Evolutionary conservation across 2,797 vertebrate genomes (phyloP), one percentile per base, ranked within the genome.

Genomic region (Syndactyla subalaris): DNA sequence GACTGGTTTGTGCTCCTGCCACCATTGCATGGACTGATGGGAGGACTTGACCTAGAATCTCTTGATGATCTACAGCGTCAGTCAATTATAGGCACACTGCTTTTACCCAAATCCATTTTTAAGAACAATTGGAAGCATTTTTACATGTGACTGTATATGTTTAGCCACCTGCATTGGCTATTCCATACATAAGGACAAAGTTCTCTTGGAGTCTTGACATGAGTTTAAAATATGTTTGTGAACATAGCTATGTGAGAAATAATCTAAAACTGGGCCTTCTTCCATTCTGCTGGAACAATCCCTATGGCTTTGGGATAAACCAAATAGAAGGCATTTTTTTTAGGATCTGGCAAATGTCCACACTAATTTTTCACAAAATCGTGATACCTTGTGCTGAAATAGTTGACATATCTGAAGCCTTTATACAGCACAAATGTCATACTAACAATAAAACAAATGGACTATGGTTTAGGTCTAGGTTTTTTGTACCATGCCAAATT

Each of bases 281-380:
- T 94, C 65, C 54, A 78, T 91, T 87, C 58, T 83, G 51, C 51
- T 93, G 49, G 52, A 96, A 57, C n/a, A 73, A 88, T 46, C 55
- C 55, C 32, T 86, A 34, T 32, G 30, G 66, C 76, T 93, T 86
- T 70, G 91, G 49, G 66, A 39, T 73, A 91, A 96, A 84, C 58
- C 70, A 95, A 95, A 85, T 46, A 34, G 76, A 92, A 95, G 48
- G 29, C 32, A 86, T 95, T 96, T 95, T 91, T 52, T 92, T 88
- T 91, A 78, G 84, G 54, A 9, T 85, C 57, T 95, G 85, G 82
- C 65, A 91, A 78, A 24, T 67, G 36, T 74, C 87, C 76, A 72
- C 2, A 0, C 15, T 58, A 49, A 13, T 88, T 84, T 84, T 89
- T 96, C 85, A 75, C 16, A 51, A 88, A 91, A 15, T 78, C 5